These are phyloP conservation scores for Callinectes sapidus DNA, from an alignment of 2,888 invertebrate genomes.

Conservation along the genomic window DNA sequence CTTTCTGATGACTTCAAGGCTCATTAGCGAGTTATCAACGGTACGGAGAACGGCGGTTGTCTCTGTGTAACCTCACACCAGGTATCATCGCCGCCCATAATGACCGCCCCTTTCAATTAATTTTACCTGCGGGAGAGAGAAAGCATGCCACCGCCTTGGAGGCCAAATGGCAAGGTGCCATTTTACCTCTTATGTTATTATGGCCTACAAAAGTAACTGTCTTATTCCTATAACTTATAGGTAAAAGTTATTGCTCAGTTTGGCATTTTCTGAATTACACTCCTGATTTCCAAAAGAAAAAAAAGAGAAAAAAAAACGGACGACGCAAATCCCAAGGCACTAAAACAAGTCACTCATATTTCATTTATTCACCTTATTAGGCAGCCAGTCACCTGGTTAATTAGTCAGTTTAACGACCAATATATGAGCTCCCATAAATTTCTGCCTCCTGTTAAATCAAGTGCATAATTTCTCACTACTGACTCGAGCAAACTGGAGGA, in stretches of 20 bases:
- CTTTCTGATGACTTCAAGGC: slow-evolving; percentile 54
- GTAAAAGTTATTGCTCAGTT: background rate
- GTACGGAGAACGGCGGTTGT: background rate
- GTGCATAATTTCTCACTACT: slow-evolving; percentile 13
- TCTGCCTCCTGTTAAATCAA: background rate
- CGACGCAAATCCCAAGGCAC: background rate
- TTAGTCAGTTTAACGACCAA: slow-evolving; percentile 27
- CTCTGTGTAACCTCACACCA: slow-evolving; percentile 15
- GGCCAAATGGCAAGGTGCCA: slow-evolving; percentile 11
- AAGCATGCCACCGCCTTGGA: background rate
- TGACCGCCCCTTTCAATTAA: slow-evolving; percentile 11
- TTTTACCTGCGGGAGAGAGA: slow-evolving; percentile 20
- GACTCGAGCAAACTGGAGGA: background rate
- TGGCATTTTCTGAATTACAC: background rate
- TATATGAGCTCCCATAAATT: background rate
- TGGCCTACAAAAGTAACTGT: background rate
- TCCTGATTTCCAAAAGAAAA: background rate
- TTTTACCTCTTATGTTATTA: background rate
- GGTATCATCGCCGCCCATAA: background rate
- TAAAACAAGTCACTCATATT: background rate
- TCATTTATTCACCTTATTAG: slow-evolving; percentile 31
- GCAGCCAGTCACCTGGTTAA: background rate
- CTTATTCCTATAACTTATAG: background rate
- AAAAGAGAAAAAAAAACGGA: background rate
- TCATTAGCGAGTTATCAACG: slow-evolving; percentile 34